These are phyloP conservation scores for Neostethus bicornis DNA, from an alignment of 2,797 vertebrate species.

Conservation along the genomic window DNA sequence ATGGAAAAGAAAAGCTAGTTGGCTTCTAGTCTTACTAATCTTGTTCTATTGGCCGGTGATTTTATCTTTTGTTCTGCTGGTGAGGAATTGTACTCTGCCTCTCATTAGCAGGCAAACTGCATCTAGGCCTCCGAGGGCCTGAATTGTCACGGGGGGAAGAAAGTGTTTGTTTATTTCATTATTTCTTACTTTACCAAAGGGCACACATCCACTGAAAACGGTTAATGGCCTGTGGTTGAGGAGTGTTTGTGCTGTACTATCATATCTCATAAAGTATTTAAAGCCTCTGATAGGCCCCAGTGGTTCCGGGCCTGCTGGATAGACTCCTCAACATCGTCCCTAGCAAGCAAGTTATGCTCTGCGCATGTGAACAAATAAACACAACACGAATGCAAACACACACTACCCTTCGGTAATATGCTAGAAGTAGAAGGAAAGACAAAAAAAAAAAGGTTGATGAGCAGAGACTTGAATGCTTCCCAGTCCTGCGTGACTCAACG, in stretches of 20 bases:
- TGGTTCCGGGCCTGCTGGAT: constrained; percentile 68
- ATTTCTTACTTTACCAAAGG: constrained; percentile 75
- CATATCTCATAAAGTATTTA: constrained; percentile 81
- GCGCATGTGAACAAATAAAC: constrained; percentile 35
- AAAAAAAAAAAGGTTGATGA: constrained; percentile 38
- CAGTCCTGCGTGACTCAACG: constrained; percentile 54
- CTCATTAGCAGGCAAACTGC: constrained; percentile 76
- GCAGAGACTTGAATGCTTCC: constrained; percentile 42
- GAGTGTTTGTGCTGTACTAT: constrained; percentile 75
- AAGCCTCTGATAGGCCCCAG: constrained; percentile 73
- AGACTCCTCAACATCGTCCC: constrained; percentile 56
- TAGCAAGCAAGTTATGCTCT: constrained; percentile 39
- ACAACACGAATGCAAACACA: constrained; percentile 1
- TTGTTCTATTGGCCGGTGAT: constrained; percentile 51
- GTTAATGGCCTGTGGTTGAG: constrained; percentile 77
- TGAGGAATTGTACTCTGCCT: constrained; percentile 40
- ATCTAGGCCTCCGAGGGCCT: constrained; percentile 54
- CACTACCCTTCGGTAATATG: constrained; percentile 50
- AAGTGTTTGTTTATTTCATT: constrained; percentile 79
- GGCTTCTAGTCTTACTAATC: constrained; percentile 64
- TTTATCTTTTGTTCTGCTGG: constrained; percentile 49
- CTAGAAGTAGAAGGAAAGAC: constrained; percentile 43
- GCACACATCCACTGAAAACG: constrained; percentile 69
- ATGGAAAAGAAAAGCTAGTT: constrained; percentile 32
- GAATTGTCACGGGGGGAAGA: constrained; percentile 66